A percentile compares a stretch with the other conserved stretches of the same genome.
These are phyloP conservation scores for Fistularia commersonii DNA, from an alignment of 2,797 vertebrate genomes.

Conservation along the genomic window DNA sequence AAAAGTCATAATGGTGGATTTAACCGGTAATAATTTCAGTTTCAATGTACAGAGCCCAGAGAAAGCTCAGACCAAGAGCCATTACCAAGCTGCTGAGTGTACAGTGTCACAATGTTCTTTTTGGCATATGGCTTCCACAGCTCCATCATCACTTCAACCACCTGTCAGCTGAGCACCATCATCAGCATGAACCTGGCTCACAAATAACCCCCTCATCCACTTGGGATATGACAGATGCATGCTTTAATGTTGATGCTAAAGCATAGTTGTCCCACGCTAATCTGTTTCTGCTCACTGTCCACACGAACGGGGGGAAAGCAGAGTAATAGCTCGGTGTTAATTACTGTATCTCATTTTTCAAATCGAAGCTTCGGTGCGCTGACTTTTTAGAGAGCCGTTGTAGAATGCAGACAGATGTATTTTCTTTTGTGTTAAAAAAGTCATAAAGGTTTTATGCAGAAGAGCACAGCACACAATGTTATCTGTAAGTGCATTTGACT, in stretches of 20 bases:
- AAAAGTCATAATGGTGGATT: too few species aligned
- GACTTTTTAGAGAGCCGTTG: too few species aligned
- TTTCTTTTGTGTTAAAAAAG: too few species aligned
- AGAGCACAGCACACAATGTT: too few species aligned
- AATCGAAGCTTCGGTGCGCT: too few species aligned
- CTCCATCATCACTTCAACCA: slow-evolving; percentile 63
- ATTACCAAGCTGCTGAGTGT: slow-evolving; percentile 16
- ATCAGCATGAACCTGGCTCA: slow-evolving; percentile 59
- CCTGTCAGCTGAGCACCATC: slow-evolving; percentile 67
- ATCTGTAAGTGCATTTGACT: too few species aligned
- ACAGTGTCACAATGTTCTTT: slow-evolving; percentile 25
- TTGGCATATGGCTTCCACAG: slow-evolving; percentile 60
- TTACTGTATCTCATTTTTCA: too few species aligned
- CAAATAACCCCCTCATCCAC: slow-evolving; percentile 52
- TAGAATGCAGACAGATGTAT: too few species aligned
- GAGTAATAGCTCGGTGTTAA: neutral
- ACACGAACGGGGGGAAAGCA: neutral
- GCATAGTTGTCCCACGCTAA: slow-evolving; percentile 33
- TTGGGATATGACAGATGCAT: slow-evolving; percentile 67
- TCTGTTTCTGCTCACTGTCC: slow-evolving; percentile 10
- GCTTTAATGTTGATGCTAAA: slow-evolving; percentile 59
- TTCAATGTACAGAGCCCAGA: neutral
- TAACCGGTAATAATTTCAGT: neutral
- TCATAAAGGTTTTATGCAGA: too few species aligned
- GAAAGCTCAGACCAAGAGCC: slow-evolving; percentile 14